Percentiles rank a stretch among this genome's conserved stretches.
Evolutionary conservation across 1,140 invertebrate species (phyloP).

Genomic region (Acromyrmex echinatior): DNA sequence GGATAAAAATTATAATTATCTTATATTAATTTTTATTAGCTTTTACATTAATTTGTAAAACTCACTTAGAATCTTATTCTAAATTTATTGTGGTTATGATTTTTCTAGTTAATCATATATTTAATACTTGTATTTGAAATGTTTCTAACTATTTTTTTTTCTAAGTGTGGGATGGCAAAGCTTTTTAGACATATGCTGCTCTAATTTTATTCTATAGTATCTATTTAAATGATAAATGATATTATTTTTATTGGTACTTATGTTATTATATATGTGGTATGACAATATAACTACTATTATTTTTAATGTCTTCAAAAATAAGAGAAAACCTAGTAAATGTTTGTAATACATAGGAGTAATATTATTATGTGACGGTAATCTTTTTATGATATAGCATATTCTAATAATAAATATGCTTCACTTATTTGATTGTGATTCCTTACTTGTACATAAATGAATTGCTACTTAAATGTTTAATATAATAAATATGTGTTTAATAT

Average conservation of each 20-base stretch:
- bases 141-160: slow-evolving; percentile 1
- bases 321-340: neutral
- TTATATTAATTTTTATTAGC: neutral
- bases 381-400: neutral
- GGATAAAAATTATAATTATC: neutral
- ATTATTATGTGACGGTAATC: neutral
- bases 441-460: neutral
- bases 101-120: neutral
- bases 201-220: neutral
- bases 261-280: neutral
- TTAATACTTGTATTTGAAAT: slow-evolving; percentile 23
- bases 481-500: neutral
- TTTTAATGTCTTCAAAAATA: neutral
- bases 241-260: slow-evolving; percentile 4
- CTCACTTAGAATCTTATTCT: neutral
- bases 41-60: slow-evolving; percentile 4
- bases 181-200: slow-evolving; percentile 9
- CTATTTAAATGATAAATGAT: neutral
- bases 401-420: neutral
- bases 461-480: neutral
- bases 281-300: neutral
- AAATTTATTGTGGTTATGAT: neutral
- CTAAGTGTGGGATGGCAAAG: neutral
- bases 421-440: neutral
- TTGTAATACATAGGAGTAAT: neutral